Conservation (phyloP, 2,888 invertebrate genomes). For the Copidosoma aretas region DNA sequence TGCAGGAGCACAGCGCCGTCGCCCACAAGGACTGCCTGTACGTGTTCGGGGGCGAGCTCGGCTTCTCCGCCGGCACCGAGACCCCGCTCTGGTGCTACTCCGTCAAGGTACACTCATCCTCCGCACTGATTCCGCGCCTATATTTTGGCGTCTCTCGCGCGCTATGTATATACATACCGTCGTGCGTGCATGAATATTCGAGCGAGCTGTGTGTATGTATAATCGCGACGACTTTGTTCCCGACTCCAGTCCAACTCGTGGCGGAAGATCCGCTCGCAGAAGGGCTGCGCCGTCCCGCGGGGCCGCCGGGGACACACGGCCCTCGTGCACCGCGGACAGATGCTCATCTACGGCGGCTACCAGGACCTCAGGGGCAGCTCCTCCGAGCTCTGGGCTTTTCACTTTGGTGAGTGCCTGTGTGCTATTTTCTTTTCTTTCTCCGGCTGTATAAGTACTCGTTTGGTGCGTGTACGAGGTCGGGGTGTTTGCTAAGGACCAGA, state of each 20-base stretch:
- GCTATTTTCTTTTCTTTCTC: background rate
- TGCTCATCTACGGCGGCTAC: slow-evolving; percentile 88
- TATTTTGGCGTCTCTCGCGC: too few relatives aligned
- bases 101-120: slow-evolving; percentile 68
- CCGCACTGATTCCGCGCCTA: too few relatives aligned
- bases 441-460: too few relatives aligned
- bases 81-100: slow-evolving; percentile 87
- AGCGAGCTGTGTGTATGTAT: background rate
- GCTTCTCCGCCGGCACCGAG: slow-evolving; percentile 77
- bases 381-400: slow-evolving; percentile 86
- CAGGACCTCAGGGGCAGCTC: slow-evolving; percentile 84
- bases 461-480: too few relatives aligned
- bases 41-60: slow-evolving; percentile 87
- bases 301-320: slow-evolving; percentile 85
- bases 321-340: slow-evolving; percentile 76
- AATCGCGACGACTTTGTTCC: background rate
- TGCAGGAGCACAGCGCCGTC: slow-evolving; percentile 87
- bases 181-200: background rate
- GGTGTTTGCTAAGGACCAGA: too few relatives aligned
- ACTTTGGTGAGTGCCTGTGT: slow-evolving; percentile 71
- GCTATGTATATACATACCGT: too few relatives aligned
- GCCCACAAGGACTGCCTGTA: slow-evolving; percentile 77
- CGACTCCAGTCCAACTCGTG: slow-evolving; percentile 67
- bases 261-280: slow-evolving; percentile 69
- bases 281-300: slow-evolving; percentile 70